Base-by-base conservation (phyloP, 2,113 vertebrate genomes). In the Vireo altiloquus region DNA sequence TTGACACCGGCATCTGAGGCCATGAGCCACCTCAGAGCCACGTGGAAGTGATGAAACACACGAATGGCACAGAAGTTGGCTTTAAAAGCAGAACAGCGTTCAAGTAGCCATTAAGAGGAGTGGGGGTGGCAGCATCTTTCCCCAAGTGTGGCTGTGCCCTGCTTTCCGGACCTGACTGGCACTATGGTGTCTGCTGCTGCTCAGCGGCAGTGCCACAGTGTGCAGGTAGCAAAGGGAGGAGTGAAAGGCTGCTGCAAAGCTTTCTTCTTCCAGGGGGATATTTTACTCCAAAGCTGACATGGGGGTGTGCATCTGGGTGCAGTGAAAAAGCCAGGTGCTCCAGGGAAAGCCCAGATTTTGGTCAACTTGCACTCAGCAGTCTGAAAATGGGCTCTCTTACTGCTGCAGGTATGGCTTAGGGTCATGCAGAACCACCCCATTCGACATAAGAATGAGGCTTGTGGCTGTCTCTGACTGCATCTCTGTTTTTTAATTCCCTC, bases 21-120 rank as follows among this genome's bases (percentile, higher is more conserved):
- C 23, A 17, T 7, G 33, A 76, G 40, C 52, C 25, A 19, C 11
- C 47, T 87, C 0, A 2, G 30, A 57, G 44, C 74, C 65, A 15
- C 0, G 0, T 30, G 53, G 39, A 82, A 57, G 35, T 44, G 59
- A n/a, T 87, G 53, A 59, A 66, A 52, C 28, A 13, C 0, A 0
- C 19, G 49, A 28, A n/a, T 28, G 75, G 40, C 49, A 33, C 42
- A 57, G 70, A 53, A 68, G 56, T 9, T 28, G 12, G 12, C 27
- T 83, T 90, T 3, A 2, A 40, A 69, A 88, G n/a, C 33, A 6
- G 13, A 56, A 7, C 11, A 13, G 14, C 20, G 22, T 72, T 74
- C 53, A 59, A 3, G 19, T 22, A 64, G 19, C 10, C 12, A 0
- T 52, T 30, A 13, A 47, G 42, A 53, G 42, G 80, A 70, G 54